Evolutionary conservation across 2,888 invertebrate species (phyloP).

Genomic region (Oeneis ivallda): DNA sequence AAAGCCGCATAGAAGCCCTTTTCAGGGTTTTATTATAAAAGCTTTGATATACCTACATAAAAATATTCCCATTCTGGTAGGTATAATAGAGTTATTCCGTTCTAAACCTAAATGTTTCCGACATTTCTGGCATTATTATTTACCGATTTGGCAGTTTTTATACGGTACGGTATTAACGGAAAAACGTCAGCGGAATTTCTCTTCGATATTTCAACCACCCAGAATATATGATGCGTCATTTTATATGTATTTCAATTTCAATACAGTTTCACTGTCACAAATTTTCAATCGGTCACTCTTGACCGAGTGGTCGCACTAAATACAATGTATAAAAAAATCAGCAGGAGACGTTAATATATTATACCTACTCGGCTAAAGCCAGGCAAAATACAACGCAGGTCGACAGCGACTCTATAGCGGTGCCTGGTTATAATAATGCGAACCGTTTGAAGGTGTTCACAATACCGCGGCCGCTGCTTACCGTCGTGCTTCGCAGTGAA

Average conservation of each 20-base stretch:
- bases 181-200: too few relatives aligned
- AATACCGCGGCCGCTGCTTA: background rate
- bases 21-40: slow-evolving; percentile 3
- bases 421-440: too few relatives aligned
- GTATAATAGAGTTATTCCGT: too few relatives aligned
- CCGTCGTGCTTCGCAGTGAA: too few relatives aligned
- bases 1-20: background rate
- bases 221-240: too few relatives aligned
- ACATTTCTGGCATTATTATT: background rate
- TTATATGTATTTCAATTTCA: too few relatives aligned
- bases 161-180: too few relatives aligned
- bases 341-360: too few relatives aligned
- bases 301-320: too few relatives aligned
- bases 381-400: background rate
- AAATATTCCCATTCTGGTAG: background rate
- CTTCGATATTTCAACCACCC: too few relatives aligned
- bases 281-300: background rate
- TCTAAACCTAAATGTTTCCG: background rate
- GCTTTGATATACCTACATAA: background rate
- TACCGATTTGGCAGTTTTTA: too few relatives aligned
- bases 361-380: background rate
- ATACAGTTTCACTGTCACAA: too few relatives aligned
- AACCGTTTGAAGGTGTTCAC: background rate
- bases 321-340: background rate
- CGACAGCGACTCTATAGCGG: background rate